Evolutionary conservation across 2,113 vertebrate species (phyloP).

Genomic region (Macrotus californicus): DNA sequence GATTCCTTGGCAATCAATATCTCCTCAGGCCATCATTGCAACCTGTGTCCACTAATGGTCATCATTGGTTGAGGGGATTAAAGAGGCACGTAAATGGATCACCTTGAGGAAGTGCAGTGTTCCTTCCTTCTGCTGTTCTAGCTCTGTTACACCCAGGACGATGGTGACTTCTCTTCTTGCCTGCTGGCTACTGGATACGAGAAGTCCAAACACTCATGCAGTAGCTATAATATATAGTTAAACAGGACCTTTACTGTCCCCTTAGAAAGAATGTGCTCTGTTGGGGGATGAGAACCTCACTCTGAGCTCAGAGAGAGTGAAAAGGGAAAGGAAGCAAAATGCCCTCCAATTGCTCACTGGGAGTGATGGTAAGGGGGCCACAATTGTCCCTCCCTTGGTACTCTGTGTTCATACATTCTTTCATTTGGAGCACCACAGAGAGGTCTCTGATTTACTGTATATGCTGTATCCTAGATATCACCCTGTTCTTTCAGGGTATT

Average conservation of each 20-base stretch:
- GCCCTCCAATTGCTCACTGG: not conserved
- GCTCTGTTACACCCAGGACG: not conserved
- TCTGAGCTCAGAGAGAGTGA: not conserved
- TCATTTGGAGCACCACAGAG: not conserved
- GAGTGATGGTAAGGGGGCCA: not conserved
- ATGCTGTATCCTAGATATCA: not conserved
- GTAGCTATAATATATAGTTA: not conserved
- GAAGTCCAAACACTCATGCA: not conserved
- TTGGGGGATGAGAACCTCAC: not conserved
- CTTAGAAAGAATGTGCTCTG: not conserved
- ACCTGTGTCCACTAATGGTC: not conserved
- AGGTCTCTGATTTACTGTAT: not conserved
- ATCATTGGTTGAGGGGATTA: not conserved
- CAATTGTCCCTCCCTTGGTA: not conserved
- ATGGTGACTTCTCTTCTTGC: not conserved
- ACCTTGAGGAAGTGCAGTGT: not conserved
- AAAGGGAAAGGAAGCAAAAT: not conserved
- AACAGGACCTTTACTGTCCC: not conserved
- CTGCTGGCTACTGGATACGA: not conserved
- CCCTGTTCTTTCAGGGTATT: not conserved
- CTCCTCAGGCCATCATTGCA: not conserved
- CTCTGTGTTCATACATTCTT: not conserved
- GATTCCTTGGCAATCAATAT: not conserved
- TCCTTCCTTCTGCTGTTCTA: not conserved
- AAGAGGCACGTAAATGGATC: not conserved